A percentile compares a stretch with the other conserved stretches of the same genome.
These are phyloP conservation scores for Gnatocerus cornutus DNA, from an alignment of 2,888 invertebrate species.

Conservation along the genomic window DNA sequence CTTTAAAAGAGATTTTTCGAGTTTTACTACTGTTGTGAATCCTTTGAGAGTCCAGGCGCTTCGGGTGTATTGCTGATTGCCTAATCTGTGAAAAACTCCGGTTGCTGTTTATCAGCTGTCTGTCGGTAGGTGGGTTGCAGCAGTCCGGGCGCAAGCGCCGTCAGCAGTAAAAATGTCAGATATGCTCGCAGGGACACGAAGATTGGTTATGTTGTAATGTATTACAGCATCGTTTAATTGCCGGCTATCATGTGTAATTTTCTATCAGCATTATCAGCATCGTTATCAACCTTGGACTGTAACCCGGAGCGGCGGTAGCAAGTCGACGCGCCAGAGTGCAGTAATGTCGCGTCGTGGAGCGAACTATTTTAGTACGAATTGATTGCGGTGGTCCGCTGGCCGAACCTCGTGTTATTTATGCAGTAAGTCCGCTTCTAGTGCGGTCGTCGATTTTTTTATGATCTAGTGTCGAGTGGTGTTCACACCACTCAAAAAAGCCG, in stretches of 20 bases:
- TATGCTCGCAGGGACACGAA: conserved; percentile 52
- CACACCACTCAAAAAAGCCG: conserved; percentile 60
- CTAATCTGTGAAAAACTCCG: conserved; percentile 15
- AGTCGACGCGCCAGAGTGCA: conserved; percentile 67
- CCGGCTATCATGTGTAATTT: conserved; percentile 63
- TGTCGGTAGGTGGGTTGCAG: conserved; percentile 53
- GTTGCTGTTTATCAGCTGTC: conserved; percentile 3
- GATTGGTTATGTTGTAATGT: conserved; percentile 65
- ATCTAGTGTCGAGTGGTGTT: conserved; percentile 57
- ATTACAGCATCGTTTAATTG: conserved; percentile 62
- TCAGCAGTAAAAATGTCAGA: conserved; percentile 48
- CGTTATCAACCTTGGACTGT: conserved; percentile 71
- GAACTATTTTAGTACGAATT: conserved; percentile 70
- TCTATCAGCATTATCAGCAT: conserved; percentile 59
- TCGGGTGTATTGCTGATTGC: conserved; percentile 21
- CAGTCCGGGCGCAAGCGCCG: conserved; percentile 55
- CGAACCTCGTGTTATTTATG: conserved; percentile 62
- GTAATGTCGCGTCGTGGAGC: conserved; percentile 67
- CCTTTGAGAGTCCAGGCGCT: no score
- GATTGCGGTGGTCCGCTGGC: conserved; percentile 63
- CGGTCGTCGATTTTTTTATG: conserved; percentile 58
- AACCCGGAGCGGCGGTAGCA: conserved; percentile 64
- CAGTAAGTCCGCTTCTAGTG: conserved; percentile 59
- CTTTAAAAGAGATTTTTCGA: no score
- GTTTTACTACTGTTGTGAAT: no score